These are phyloP conservation scores for Anomalospiza imberbis DNA, from an alignment of 2,797 vertebrate genomes.

Conservation along the genomic window DNA sequence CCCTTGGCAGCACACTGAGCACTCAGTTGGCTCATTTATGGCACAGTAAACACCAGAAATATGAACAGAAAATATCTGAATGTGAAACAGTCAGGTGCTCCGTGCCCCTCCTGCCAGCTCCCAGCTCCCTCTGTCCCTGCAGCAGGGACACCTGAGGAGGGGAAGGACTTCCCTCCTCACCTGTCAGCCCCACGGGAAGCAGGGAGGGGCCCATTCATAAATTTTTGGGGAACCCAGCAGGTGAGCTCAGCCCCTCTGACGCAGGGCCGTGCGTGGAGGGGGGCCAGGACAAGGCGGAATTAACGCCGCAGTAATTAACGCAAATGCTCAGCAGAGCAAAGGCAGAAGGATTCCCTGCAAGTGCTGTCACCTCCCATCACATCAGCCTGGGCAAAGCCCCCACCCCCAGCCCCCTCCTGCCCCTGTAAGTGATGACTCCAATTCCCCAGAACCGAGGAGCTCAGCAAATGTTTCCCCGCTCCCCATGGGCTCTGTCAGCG, in stretches of 20 bases:
- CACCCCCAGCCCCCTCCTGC: neutral
- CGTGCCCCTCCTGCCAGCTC: neutral
- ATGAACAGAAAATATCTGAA: accelerated
- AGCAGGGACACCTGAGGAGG: neutral
- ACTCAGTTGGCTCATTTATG: neutral
- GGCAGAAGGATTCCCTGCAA: conserved; percentile 63
- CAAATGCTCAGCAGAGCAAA: neutral
- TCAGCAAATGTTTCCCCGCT: neutral
- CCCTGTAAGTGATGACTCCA: neutral
- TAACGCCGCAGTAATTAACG: neutral
- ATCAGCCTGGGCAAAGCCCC: conserved; percentile 18
- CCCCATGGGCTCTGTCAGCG: neutral
- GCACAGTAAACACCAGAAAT: neutral
- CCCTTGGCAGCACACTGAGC: neutral
- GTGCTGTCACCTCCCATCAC: conserved; percentile 53
- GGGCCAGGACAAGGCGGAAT: neutral
- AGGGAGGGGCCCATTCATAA: neutral
- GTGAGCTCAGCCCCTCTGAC: neutral
- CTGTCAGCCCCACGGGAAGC: neutral
- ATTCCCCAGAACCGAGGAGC: neutral
- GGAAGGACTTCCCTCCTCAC: neutral
- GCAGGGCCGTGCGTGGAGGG: neutral
- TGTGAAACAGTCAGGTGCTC: neutral
- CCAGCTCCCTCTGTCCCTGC: neutral
- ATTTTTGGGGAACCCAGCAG: neutral